Evolutionary conservation across 2,888 invertebrate genomes (phyloP), one percentile per base, ranked within the genome.

Genomic region (Notocelia uddmanniana): DNA sequence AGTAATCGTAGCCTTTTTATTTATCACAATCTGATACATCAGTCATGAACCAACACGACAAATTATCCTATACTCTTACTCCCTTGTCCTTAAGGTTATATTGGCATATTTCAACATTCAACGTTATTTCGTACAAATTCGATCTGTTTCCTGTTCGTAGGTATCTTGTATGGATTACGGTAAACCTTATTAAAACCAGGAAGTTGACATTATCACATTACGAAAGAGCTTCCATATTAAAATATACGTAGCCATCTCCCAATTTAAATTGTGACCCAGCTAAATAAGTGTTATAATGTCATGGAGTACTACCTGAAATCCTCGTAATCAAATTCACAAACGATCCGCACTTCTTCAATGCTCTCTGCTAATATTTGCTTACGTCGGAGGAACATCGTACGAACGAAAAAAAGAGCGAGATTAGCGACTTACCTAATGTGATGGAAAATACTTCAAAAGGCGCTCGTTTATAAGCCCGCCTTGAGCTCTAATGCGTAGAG

Each of bases 341-440:
- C 81, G 80, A 81, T 82, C 77, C 67, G 54, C 48, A 57, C 68
- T 72, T 62, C 79, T 83, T 79, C 76, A 81, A 78, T 79, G 78
- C 75, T 78, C 76, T 82, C 76, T 74, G 78, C 83, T 84, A 87
- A 86, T 85, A 83, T 88, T 84, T 79, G 76, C 77, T 80, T 78
- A 78, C 77, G 77, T 81, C 78, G 76, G 69, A 75, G 74, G 76
- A 75, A 70, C 72, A 76, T 72, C 67, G 71, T 37, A 60, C 74
- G 75, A 74, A 77, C 74, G 80, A 81, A 81, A 82, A 83, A 85
- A 85, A 78, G 80, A 79, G 83, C 81, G 76, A 84, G 85, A 89
- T 89, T 89, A 85, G 83, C 83, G 84, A 84, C 83, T 83, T 85
- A 85, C 85, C 83, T 86, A 88, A 87, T 86, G 84, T 89, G 86